These are phyloP conservation scores for Eidolon dupreanum DNA, from an alignment of 2,797 vertebrate genomes.

Conservation along the genomic window DNA sequence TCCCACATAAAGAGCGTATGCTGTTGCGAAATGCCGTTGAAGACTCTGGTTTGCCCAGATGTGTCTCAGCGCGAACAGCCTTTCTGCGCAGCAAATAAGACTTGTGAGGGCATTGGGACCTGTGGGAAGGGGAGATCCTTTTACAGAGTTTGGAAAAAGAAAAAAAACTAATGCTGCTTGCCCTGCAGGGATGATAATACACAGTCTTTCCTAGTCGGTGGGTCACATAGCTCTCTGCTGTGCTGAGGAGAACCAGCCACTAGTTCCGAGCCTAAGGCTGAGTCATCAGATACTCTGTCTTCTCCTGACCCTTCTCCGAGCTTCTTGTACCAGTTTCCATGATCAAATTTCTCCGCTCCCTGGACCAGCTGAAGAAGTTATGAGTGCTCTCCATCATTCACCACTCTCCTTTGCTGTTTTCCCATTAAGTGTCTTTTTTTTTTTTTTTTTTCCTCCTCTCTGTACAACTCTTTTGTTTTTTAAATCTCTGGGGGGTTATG, in stretches of 20 bases:
- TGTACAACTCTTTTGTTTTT: not conserved
- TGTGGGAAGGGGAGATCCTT: not conserved
- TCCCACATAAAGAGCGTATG: not conserved
- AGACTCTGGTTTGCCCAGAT: conserved; percentile 25
- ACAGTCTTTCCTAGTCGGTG: not conserved
- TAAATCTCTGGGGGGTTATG: conserved; percentile 11
- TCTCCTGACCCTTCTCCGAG: not conserved
- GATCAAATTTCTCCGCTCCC: conserved; percentile 54
- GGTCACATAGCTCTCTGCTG: not conserved
- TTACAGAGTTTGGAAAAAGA: not conserved
- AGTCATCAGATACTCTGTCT: not conserved
- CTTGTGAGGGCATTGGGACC: not conserved
- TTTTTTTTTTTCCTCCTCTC: not conserved
- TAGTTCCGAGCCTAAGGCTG: conserved; percentile 58
- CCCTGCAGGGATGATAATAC: not conserved
- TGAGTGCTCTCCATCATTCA: conserved; percentile 64
- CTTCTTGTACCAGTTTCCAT: not conserved
- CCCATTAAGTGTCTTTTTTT: not conserved
- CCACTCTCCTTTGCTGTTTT: not conserved
- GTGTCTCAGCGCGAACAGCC: conserved; percentile 42
- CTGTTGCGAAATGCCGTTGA: conserved; percentile 48
- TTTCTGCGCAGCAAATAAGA: not conserved
- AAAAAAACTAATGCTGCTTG: not conserved
- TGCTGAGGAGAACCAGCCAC: not conserved
- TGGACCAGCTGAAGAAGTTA: conserved; percentile 44